A percentile compares a stretch with the other conserved stretches of the same genome.
Evolutionary conservation across 2,113 vertebrate species (phyloP).

Genomic region (Chroicocephalus ridibundus): DNA sequence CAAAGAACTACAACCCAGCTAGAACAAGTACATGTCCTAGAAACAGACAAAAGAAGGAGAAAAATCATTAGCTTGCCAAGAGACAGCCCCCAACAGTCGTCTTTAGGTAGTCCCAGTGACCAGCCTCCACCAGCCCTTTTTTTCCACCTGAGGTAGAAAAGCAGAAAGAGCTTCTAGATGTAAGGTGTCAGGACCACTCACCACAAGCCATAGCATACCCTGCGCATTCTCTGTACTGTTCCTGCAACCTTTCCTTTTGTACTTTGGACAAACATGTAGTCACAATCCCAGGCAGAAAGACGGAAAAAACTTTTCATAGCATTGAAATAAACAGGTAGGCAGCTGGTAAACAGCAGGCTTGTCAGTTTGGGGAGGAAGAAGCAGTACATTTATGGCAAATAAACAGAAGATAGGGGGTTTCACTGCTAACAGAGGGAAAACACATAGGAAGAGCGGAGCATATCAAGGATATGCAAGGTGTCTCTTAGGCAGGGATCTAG

Average conservation of each 20-base stretch:
- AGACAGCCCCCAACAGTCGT: neutral
- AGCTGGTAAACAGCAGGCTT: neutral
- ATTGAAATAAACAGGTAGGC: neutral
- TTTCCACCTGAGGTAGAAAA: neutral
- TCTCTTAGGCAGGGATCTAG: neutral
- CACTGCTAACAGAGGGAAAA: neutral
- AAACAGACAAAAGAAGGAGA: neutral
- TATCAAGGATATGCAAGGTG: neutral
- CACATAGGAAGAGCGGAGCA: neutral
- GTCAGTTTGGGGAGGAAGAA: neutral
- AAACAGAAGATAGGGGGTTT: neutral
- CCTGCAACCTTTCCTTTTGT: neutral
- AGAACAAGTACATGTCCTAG: neutral
- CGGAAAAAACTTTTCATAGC: neutral
- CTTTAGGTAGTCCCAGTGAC: too few relatives aligned
- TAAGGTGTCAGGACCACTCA: neutral
- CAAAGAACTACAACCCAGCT: neutral
- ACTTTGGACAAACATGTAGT: neutral
- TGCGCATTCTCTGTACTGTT: neutral
- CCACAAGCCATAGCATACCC: neutral
- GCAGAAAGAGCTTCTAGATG: neutral
- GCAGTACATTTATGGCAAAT: neutral
- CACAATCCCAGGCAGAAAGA: neutral
- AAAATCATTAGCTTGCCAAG: neutral
- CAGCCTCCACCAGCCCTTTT: neutral